Evolutionary conservation across 2,888 invertebrate genomes (phyloP).

Genomic region (Nomada flava): DNA sequence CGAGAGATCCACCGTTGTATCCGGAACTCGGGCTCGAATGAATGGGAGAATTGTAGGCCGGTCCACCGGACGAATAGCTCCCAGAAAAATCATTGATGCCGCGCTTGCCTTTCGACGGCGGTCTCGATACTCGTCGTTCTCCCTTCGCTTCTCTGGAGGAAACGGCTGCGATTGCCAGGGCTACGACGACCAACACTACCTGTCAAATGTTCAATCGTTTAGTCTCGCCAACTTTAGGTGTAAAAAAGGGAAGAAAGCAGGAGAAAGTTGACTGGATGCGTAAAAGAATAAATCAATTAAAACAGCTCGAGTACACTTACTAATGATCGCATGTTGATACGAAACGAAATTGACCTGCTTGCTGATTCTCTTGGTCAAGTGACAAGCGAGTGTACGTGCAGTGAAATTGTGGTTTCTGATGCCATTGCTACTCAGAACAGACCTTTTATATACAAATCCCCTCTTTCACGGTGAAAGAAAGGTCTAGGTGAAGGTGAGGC

Average conservation of each 20-base stretch:
- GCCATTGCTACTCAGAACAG: constrained; percentile 81
- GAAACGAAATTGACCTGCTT: constrained; percentile 52
- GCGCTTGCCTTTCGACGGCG: constrained; percentile 78
- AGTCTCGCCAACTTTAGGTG: no score
- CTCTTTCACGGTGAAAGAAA: constrained; percentile 82
- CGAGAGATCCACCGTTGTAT: constrained; percentile 52
- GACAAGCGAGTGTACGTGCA: constrained; percentile 70
- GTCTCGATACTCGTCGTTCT: constrained; percentile 67
- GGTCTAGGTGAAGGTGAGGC: constrained; percentile 84
- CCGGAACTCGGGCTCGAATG: constrained; percentile 56
- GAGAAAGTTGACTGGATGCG: background rate
- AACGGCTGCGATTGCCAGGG: constrained; percentile 70
- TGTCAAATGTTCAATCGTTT: constrained; percentile 43
- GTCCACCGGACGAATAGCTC: constrained; percentile 69
- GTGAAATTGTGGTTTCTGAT: constrained; percentile 80
- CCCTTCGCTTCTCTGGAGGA: constrained; percentile 70
- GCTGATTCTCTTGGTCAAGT: constrained; percentile 60
- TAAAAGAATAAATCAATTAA: background rate
- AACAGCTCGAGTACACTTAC: constrained; percentile 74
- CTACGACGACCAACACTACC: constrained; percentile 75
- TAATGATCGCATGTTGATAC: constrained; percentile 75
- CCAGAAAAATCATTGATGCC: constrained; percentile 75
- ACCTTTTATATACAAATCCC: constrained; percentile 83
- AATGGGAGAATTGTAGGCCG: constrained; percentile 53
- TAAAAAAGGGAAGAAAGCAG: no score